A percentile compares a stretch with the other conserved stretches of the same genome.
Evolutionary conservation across 2,113 vertebrate species (phyloP).

Genomic region (Antechinus flavipes): DNA sequence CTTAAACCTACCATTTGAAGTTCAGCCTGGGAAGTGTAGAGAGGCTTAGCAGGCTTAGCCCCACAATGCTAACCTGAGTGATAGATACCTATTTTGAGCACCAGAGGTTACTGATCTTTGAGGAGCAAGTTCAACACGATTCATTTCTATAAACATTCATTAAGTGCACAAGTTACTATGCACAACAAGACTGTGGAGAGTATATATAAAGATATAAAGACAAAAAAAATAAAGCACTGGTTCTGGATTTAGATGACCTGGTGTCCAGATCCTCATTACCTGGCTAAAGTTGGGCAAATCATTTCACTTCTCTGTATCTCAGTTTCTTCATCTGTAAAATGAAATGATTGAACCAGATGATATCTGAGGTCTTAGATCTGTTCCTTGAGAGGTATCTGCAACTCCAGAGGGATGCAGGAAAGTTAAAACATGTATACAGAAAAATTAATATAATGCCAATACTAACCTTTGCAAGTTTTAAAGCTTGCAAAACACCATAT

Average conservation of each 20-base stretch:
- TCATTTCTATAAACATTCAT: no score
- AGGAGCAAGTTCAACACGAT: no score
- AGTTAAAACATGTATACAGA: not conserved
- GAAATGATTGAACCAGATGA: not conserved
- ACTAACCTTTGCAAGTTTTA: not conserved
- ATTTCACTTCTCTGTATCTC: not conserved
- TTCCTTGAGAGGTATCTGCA: not conserved
- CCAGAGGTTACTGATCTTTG: no score
- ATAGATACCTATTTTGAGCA: no score
- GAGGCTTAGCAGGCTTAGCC: no score
- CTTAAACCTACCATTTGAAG: not conserved
- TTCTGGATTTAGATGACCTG: not conserved
- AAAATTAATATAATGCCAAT: not conserved
- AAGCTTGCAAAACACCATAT: not conserved
- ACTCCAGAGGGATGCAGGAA: not conserved
- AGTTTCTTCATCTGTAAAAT: not conserved
- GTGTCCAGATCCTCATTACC: not conserved
- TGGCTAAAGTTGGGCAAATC: not conserved
- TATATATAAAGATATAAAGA: no score
- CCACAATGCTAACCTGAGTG: no score
- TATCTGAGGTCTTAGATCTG: not conserved
- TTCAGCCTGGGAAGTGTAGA: not conserved
- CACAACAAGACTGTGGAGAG: no score
- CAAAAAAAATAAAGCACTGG: no score
- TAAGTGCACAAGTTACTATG: no score